Conservation (phyloP, 2,113 vertebrate genomes). For the Pagrus major region DNA sequence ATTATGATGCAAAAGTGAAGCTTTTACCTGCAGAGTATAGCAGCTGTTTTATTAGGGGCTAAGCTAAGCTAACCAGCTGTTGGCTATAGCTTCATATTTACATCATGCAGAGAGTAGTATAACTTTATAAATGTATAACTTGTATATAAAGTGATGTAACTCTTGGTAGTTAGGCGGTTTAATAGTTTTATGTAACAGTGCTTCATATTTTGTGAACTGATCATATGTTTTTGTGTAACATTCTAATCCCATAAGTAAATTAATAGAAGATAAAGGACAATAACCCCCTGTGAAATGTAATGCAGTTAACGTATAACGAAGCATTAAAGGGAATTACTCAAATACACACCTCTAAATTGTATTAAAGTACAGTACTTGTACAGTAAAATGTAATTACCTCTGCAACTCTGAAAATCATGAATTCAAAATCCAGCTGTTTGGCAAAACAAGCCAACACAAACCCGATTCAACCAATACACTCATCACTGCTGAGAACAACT, state of each 20-base stretch:
- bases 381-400: neutral
- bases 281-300: neutral
- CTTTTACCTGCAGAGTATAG: neutral
- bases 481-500: constrained; percentile 28
- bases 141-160: too few relatives aligned
- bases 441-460: constrained; percentile 14
- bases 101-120: too few relatives aligned
- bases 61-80: neutral
- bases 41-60: neutral
- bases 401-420: neutral
- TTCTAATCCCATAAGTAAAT: neutral
- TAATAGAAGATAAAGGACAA: neutral
- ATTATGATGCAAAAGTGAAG: neutral
- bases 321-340: neutral
- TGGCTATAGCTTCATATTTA: neutral
- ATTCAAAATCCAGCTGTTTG: neutral
- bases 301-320: neutral
- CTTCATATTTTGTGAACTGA: neutral
- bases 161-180: too few relatives aligned
- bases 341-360: neutral
- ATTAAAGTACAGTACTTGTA: too few relatives aligned
- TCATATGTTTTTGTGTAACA: neutral
- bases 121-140: too few relatives aligned
- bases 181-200: neutral
- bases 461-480: neutral